These are phyloP conservation scores for Pantherophis vulpinus DNA, from an alignment of 2,797 vertebrate genomes.

Conservation along the genomic window DNA sequence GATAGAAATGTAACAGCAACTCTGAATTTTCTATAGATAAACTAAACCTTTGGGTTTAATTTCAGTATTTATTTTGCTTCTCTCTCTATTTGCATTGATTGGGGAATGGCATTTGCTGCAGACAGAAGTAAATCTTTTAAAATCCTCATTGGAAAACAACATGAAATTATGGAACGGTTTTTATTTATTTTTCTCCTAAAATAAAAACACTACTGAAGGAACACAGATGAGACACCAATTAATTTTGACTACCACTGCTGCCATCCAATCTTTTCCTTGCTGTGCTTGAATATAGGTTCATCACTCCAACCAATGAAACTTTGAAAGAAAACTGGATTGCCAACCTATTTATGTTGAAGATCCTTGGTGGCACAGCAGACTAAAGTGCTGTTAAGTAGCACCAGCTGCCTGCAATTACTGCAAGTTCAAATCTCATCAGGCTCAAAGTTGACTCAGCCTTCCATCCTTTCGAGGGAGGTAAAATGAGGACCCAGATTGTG, in stretches of 20 bases:
- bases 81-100: background rate
- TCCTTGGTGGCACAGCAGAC: no score
- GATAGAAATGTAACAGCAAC: background rate
- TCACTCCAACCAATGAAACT: constrained; percentile 23
- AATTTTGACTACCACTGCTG: constrained; percentile 35
- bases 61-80: constrained; percentile 31
- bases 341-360: background rate
- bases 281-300: constrained; percentile 37
- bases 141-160: constrained; percentile 18
- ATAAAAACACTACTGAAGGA: constrained; percentile 35
- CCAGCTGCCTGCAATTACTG: no score
- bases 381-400: no score
- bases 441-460: no score
- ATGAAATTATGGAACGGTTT: background rate
- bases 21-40: background rate
- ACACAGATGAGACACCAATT: constrained; percentile 16
- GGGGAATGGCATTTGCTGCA: background rate
- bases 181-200: background rate
- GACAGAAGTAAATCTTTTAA: constrained; percentile 13
- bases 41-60: constrained; percentile 29
- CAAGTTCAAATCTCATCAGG: no score
- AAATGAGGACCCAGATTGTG: no score
- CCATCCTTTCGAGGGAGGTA: no score
- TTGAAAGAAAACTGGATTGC: background rate
- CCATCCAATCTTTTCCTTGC: constrained; percentile 44